Percentiles rank a stretch among this genome's conserved stretches.
phyloP scores from a whole-genome alignment of 2,888 invertebrate species.

The Villa cingulata region DNA sequence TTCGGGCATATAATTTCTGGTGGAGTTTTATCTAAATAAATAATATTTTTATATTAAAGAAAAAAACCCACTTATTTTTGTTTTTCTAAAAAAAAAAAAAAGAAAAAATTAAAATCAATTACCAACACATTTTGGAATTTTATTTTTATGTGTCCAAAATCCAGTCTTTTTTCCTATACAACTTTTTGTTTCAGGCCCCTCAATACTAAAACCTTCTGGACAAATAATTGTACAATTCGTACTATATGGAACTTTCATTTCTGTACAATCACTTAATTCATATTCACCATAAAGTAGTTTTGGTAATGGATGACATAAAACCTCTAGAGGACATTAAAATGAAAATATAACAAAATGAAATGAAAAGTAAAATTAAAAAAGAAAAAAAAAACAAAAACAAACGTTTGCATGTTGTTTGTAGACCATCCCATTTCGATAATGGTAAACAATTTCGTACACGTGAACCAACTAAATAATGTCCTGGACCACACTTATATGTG shows the following conservation, averaged over 20 bases:
- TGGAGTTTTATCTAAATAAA: slow-evolving; percentile 40
- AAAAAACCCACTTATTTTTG: too few species aligned
- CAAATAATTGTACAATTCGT: slow-evolving; percentile 46
- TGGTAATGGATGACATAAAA: slow-evolving; percentile 39
- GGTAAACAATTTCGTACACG: slow-evolving; percentile 49
- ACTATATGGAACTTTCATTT: slow-evolving; percentile 42
- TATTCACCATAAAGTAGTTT: slow-evolving; percentile 41
- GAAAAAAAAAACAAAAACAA: slow-evolving; percentile 15
- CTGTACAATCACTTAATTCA: slow-evolving; percentile 41
- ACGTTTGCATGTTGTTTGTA: slow-evolving; percentile 52
- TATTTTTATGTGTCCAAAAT: slow-evolving; percentile 40
- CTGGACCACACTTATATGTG: slow-evolving; percentile 47
- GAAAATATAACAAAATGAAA: background rate
- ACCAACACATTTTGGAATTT: slow-evolving; percentile 38
- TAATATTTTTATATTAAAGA: background rate
- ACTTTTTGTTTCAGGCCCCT: slow-evolving; percentile 40
- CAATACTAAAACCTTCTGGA: slow-evolving; percentile 43
- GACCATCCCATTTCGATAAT: slow-evolving; percentile 53
- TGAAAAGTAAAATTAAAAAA: background rate
- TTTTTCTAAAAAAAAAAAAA: background rate
- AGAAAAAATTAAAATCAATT: slow-evolving; percentile 18
- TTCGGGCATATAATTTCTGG: slow-evolving; percentile 45
- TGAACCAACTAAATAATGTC: slow-evolving; percentile 49
- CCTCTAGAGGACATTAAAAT: slow-evolving; percentile 22
- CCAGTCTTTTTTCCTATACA: slow-evolving; percentile 43